phyloP scores from a whole-genome alignment of 2,113 vertebrate genomes.

The Progne subis region DNA sequence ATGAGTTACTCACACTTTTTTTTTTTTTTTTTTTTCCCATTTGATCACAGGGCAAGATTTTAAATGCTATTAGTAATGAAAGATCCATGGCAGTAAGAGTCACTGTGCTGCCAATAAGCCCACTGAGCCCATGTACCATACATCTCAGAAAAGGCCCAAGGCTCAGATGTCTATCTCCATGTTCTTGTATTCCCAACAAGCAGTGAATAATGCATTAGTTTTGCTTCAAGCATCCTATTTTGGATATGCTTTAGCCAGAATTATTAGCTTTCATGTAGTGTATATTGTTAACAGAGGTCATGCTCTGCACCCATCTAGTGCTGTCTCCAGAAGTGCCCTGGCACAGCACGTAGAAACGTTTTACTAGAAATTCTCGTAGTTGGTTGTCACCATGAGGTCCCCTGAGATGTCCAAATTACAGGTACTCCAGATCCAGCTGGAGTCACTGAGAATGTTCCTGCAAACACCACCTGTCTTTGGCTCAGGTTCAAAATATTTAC shows the following conservation, averaged over 20 bases:
- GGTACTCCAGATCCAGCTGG: background rate
- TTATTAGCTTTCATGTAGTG: conserved; percentile 33
- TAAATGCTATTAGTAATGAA: conserved; percentile 2
- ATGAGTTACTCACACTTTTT: background rate
- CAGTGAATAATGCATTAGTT: conserved; percentile 62
- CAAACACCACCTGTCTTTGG: background rate
- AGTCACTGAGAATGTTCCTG: background rate
- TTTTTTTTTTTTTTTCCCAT: background rate
- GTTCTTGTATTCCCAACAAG: conserved; percentile 51
- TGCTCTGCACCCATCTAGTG: background rate
- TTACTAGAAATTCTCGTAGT: background rate
- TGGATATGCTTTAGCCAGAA: conserved; percentile 46
- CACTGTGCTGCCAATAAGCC: background rate
- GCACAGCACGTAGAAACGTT: background rate
- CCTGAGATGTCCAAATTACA: background rate
- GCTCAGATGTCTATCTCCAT: conserved; percentile 43
- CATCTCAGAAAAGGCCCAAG: conserved; percentile 36
- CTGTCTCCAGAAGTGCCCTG: background rate
- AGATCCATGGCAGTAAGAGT: background rate
- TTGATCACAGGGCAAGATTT: background rate
- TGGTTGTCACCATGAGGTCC: background rate
- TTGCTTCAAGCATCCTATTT: conserved; percentile 53
- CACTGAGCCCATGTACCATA: background rate
- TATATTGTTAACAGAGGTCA: conserved; percentile 6
- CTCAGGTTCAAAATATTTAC: background rate